Base-by-base conservation (phyloP, 1,140 invertebrate genomes). In the Tribolium madens region DNA sequence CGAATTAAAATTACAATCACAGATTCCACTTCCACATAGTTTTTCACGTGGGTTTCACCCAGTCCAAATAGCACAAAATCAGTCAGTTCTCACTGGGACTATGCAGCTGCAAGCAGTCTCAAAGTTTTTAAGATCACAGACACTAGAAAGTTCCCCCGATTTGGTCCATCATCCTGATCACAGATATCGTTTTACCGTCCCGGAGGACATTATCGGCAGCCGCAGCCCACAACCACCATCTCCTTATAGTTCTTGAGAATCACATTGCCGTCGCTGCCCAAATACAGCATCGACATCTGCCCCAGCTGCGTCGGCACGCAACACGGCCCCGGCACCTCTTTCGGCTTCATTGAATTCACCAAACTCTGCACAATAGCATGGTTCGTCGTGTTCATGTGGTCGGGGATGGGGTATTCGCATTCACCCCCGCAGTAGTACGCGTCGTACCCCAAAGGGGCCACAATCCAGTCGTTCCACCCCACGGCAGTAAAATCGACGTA, bases 381-480 rank as follows among this genome's bases (percentile, higher is more conserved):
- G 86, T 99, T 99, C 18, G 98, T 99, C 18, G 96, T 93, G 87
- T 99, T 99, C 7, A 98, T 86, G 86, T 98, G 95, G 81, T 97
- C 95, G 17, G 94, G 91, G 74, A 99, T 87, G 1, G 97, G 97
- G 83, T 96, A 98, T 4, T 93, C 93, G 87, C 98, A 99, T 81
- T 97, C 94, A 2, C 98, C 98, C 80, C 95, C 91, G 87, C 98
- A 99, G 86, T 96, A 98, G 87, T 91, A 98, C 0, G 98, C 97
- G 80, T 98, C 92, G 87, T 99, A 99, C 14, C 97, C 96, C 4
- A 92, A 91, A 1, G 98, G 98, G 4, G 97, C 98, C n/a, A 99
- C 96, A 82, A 99, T 99, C 98, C 98, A 99, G 87, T 98, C 96
- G 83, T 95, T 95, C 98, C 98, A 99, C 14, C 97, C 97, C 7